Conservation (phyloP, 2,797 vertebrate species). For the Sebastes paucispinis region DNA sequence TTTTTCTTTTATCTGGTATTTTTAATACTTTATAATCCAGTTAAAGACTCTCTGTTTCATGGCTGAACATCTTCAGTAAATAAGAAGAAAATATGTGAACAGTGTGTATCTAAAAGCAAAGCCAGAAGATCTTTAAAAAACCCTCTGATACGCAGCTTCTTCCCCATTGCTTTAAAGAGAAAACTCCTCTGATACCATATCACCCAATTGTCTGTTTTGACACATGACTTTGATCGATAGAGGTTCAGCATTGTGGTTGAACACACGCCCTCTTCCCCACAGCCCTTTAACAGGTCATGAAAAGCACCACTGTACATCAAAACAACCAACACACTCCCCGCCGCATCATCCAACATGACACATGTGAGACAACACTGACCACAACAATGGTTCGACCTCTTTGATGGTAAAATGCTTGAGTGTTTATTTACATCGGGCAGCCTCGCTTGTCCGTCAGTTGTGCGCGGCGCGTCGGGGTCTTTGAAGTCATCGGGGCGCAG, state of each 20-base stretch:
- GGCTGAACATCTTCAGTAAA: constrained; percentile 7
- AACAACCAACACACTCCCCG: constrained; percentile 64
- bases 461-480: constrained; percentile 20
- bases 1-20: constrained; percentile 4
- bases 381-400: constrained; percentile 74
- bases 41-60: background rate
- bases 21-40: constrained; percentile 35
- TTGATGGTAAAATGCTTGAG: constrained; percentile 71
- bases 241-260: constrained; percentile 71
- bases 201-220: constrained; percentile 76
- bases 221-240: constrained; percentile 81
- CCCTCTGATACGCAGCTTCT: background rate
- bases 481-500: constrained; percentile 64
- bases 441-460: constrained; percentile 67
- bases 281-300: constrained; percentile 78
- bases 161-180: constrained; percentile 42
- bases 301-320: constrained; percentile 77
- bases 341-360: constrained; percentile 80
- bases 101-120: background rate
- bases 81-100: background rate
- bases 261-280: constrained; percentile 64
- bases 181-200: constrained; percentile 53
- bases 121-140: background rate
- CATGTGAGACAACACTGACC: constrained; percentile 80
- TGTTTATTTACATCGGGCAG: constrained; percentile 76